Conservation (phyloP, 2,888 invertebrate species). For the Stenichneumon culpator region DNA sequence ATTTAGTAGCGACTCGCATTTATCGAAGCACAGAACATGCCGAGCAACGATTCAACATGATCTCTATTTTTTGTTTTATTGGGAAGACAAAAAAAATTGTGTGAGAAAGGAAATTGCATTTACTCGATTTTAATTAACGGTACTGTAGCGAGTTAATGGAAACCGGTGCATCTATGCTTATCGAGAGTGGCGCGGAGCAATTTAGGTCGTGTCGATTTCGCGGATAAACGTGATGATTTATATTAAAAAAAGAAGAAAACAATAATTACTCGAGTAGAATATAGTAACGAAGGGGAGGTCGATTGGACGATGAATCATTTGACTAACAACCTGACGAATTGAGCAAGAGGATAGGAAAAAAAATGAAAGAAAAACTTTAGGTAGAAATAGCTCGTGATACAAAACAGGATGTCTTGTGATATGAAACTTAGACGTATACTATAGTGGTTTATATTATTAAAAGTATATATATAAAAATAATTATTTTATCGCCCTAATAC, state of each 20-base stretch:
- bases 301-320: slow-evolving; percentile 25
- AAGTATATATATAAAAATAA: slow-evolving; percentile 71
- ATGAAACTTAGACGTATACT: slow-evolving; percentile 74
- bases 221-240: background rate
- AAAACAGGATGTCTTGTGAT: slow-evolving; percentile 79
- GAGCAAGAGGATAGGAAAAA: slow-evolving; percentile 22
- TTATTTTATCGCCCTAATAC: slow-evolving; percentile 71
- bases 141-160: background rate
- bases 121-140: background rate
- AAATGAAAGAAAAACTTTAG: slow-evolving; percentile 40
- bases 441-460: slow-evolving; percentile 71
- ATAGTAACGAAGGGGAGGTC: slow-evolving; percentile 24
- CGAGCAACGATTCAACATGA: background rate
- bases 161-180: background rate
- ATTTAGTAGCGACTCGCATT: background rate
- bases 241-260: slow-evolving; percentile 9
- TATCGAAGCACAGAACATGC: background rate
- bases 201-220: background rate
- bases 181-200: background rate
- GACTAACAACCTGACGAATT: slow-evolving; percentile 43
- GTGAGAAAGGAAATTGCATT: background rate
- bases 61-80: background rate
- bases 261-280: slow-evolving; percentile 56
- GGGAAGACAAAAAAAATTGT: too few species aligned
- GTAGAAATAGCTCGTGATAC: slow-evolving; percentile 77